These are phyloP conservation scores for Theristicus caerulescens DNA, from an alignment of 2,113 vertebrate genomes.

Conservation along the genomic window DNA sequence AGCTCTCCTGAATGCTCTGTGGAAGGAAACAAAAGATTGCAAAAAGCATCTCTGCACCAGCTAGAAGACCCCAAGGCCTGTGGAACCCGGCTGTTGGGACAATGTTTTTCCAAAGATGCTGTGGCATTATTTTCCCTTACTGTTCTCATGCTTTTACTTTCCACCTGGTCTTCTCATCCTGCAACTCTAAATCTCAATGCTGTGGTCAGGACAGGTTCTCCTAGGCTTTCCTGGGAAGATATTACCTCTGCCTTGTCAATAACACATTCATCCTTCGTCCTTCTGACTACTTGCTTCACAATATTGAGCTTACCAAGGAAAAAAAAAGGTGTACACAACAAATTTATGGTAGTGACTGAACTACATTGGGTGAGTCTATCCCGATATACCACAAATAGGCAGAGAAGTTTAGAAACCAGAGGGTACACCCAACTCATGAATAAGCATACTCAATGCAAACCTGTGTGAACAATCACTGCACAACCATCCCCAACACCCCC, in stretches of 20 bases:
- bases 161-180: neutral
- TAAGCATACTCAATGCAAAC: too few relatives aligned
- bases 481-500: rapidly evolving
- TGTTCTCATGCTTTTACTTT: neutral
- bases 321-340: neutral
- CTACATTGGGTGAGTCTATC: neutral
- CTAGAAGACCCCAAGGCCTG: neutral
- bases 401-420: too few relatives aligned
- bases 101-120: neutral
- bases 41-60: neutral
- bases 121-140: neutral
- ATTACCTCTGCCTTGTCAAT: neutral
- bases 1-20: neutral
- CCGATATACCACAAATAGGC: too few relatives aligned
- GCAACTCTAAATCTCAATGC: neutral
- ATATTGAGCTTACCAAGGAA: too few relatives aligned
- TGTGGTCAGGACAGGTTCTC: neutral
- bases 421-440: too few relatives aligned
- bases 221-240: neutral
- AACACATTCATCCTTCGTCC: neutral
- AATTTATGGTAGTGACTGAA: neutral
- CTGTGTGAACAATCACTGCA: neutral
- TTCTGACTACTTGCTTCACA: neutral
- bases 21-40: neutral
- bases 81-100: neutral